A percentile compares a stretch with the other conserved stretches of the same genome.
Conservation (phyloP, 2,797 vertebrate genomes). For the Muscicapa comitata region DNA sequence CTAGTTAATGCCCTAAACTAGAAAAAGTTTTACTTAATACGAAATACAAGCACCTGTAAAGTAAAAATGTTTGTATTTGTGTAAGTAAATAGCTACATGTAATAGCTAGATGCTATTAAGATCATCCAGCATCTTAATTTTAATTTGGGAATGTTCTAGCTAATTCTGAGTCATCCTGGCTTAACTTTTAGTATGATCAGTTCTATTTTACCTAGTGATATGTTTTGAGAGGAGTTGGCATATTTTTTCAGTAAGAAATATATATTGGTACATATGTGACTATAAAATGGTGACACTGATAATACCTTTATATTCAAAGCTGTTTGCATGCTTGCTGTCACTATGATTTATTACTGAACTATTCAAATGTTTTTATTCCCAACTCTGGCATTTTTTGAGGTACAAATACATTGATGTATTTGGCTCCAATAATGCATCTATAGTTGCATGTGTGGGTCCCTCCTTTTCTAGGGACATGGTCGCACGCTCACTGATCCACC, state of each 20-base stretch:
- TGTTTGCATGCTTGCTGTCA: not conserved
- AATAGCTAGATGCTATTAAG: not conserved
- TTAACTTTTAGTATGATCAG: not conserved
- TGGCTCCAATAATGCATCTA: not conserved
- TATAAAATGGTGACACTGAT: not conserved
- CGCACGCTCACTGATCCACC: not conserved
- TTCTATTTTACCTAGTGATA: not conserved
- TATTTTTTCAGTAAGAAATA: not conserved
- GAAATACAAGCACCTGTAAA: not conserved
- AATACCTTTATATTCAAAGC: not conserved
- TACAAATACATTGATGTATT: not conserved
- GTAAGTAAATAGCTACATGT: not conserved
- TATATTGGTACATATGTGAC: not conserved
- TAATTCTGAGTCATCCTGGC: not conserved
- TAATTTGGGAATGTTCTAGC: not conserved
- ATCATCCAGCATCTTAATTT: not conserved
- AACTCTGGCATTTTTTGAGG: not conserved
- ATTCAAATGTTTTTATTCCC: not conserved
- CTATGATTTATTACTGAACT: not conserved
- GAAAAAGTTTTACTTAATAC: not conserved
- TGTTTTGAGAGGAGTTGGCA: not conserved
- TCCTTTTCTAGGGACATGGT: not conserved
- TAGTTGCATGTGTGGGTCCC: not conserved
- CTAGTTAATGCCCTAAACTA: not conserved
- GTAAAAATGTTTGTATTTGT: not conserved